Evolutionary conservation across 2,797 vertebrate species (phyloP).

Genomic region (Paguma larvata): DNA sequence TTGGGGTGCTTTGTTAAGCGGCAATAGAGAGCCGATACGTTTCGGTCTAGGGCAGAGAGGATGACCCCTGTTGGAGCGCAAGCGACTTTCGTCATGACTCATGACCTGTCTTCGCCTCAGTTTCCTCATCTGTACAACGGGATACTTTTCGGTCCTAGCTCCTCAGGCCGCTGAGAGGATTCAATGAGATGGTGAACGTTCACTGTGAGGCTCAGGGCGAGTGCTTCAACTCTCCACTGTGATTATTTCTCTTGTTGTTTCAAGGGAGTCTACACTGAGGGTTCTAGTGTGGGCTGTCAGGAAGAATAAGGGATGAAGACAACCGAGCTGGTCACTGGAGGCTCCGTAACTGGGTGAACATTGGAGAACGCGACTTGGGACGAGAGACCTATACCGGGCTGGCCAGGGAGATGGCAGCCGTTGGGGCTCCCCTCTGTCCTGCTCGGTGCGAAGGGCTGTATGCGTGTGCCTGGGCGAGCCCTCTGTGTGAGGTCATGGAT

Average conservation of each 20-base stretch:
- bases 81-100: neutral
- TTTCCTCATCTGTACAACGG: neutral
- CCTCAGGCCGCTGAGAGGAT: neutral
- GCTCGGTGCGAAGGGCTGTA: neutral
- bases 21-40: neutral
- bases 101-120: neutral
- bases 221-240: neutral
- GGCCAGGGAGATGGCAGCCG: neutral
- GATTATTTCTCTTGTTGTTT: neutral
- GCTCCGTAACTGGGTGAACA: neutral
- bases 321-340: neutral
- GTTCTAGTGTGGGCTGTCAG: neutral
- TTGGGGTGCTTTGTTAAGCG: conserved; percentile 3
- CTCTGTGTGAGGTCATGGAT: neutral
- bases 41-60: neutral
- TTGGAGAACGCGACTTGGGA: neutral
- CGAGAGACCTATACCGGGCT: neutral
- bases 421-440: neutral
- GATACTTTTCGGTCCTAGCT: neutral
- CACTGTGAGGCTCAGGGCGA: neutral
- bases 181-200: conserved; percentile 19
- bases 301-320: neutral
- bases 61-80: neutral
- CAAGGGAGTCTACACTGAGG: neutral
- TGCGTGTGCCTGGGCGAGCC: neutral